Evolutionary conservation across 2,888 invertebrate genomes (phyloP), one percentile per base, ranked within the genome.

Genomic region (Sesamia inferens): DNA sequence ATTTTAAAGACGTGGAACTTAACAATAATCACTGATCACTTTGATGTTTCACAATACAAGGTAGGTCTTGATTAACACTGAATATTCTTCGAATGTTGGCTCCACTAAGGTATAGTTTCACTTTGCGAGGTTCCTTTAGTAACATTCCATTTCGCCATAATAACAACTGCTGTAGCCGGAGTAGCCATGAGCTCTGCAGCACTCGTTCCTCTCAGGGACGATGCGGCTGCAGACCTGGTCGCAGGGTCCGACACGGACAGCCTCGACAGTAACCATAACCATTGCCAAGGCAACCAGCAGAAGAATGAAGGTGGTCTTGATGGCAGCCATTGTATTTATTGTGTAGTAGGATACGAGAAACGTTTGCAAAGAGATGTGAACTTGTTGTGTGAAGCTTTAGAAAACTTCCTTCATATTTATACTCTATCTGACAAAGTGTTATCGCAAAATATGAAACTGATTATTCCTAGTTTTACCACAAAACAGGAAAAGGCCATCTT

Each of bases 271-370:
- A 11, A 79, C 76, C 76, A 11, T 24, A 61, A 75, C 75, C 79
- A 79, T 79, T 13, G 74, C 73, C 51, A 73, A 79, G 47, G 74
- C 76, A 44, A 76, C 7, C 62, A 76, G 76, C 63, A 73, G 39
- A 39, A 76, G 73, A 13, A 76, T 13, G 51, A 76, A 73, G 39
- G 57, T n/a, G 7, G 76, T 79, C 63, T 76, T 76, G 24, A 59
- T 42, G 0, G 79, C 63, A 16, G 74, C 74, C 81, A 77, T 75
- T 80, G n/a, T 42, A 19, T 5, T 61, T 59, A 22, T 39, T 16
- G 54, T 54, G 54, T 65, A 10, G 64, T 51, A n/a, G 65, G n/a
- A 54, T 54, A 65, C 54, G n/a, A 65, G 54, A 31, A 31, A 65
- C 31, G 65, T 65, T 31, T 8, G 14, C 14, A 31, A n/a, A n/a